These are phyloP conservation scores for Scelioninae gen. 1 DNA, from an alignment of 2,888 invertebrate genomes.

Conservation along the genomic window DNA sequence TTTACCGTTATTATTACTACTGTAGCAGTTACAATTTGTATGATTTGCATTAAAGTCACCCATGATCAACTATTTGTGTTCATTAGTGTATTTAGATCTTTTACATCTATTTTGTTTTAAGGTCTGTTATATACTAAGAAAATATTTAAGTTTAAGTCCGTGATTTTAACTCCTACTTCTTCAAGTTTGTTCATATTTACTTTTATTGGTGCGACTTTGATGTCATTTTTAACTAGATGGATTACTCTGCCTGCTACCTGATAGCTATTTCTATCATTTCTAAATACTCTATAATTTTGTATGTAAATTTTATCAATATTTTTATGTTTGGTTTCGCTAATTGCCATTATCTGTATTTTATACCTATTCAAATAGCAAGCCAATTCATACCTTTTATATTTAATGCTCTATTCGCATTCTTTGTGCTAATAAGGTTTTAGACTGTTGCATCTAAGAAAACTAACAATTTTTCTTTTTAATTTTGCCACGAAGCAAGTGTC, in stretches of 20 bases:
- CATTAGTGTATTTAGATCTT: too few species aligned
- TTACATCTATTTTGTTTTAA: constrained; percentile 8
- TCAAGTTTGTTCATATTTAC: background rate
- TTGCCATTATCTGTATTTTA: constrained; percentile 13
- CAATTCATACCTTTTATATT: constrained; percentile 28
- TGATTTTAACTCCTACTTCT: constrained; percentile 24
- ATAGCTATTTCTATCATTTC: constrained; percentile 5
- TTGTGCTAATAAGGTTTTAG: constrained; percentile 16
- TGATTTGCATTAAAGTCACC: too few species aligned
- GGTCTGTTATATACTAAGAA: constrained; percentile 27
- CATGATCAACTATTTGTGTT: too few species aligned
- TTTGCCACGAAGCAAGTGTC: constrained; percentile 39
- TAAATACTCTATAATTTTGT: background rate
- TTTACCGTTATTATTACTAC: too few species aligned
- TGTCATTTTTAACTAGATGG: background rate
- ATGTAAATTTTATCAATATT: background rate
- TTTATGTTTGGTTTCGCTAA: constrained; percentile 31
- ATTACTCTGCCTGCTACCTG: constrained; percentile 14
- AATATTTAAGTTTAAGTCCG: background rate
- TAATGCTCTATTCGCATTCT: constrained; percentile 38
- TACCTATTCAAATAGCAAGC: constrained; percentile 11
- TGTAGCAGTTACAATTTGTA: too few species aligned
- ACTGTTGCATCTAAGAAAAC: constrained; percentile 2
- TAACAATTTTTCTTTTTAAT: constrained; percentile 4
- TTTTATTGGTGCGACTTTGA: background rate